phyloP scores from a whole-genome alignment of 92 coral and sea anemone genomes.

The Heliopora coerulea region DNA sequence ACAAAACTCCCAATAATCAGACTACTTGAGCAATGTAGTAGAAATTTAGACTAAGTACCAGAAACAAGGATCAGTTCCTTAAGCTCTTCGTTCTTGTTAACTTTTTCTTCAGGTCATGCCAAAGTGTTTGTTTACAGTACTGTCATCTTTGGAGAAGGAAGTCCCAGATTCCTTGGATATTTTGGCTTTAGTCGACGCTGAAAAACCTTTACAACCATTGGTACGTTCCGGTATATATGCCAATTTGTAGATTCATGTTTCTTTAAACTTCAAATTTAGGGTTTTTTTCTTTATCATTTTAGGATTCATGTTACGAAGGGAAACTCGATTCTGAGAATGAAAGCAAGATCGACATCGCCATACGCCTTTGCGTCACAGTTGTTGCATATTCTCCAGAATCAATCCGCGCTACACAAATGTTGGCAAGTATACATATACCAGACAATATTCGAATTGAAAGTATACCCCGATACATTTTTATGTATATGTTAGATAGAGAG shows the following conservation, averaged over 20 bases:
- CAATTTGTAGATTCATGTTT: background rate
- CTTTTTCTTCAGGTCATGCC: constrained; percentile 67
- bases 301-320: constrained; percentile 95
- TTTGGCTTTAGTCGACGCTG: constrained; percentile 76
- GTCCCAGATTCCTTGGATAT: constrained; percentile 82
- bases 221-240: constrained; percentile 49
- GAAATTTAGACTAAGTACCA: too few species aligned
- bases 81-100: background rate
- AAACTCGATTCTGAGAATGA: constrained; percentile 75
- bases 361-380: constrained; percentile 93
- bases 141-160: constrained; percentile 77
- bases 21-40: too few species aligned
- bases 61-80: too few species aligned
- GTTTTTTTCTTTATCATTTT: constrained; percentile 3
- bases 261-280: constrained; percentile 13
- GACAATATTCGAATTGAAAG: too few species aligned
- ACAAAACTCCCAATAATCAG: too few species aligned
- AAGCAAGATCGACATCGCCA: constrained; percentile 84
- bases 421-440: constrained; percentile 59
- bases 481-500: too few species aligned
- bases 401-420: constrained; percentile 95
- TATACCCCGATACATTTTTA: too few species aligned
- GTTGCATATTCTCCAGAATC: constrained; percentile 98
- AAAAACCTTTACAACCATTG: constrained; percentile 84
- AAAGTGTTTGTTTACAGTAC: constrained; percentile 73